Evolutionary conservation across 1,140 invertebrate species (phyloP).

Genomic region (Ectropis grisescens): DNA sequence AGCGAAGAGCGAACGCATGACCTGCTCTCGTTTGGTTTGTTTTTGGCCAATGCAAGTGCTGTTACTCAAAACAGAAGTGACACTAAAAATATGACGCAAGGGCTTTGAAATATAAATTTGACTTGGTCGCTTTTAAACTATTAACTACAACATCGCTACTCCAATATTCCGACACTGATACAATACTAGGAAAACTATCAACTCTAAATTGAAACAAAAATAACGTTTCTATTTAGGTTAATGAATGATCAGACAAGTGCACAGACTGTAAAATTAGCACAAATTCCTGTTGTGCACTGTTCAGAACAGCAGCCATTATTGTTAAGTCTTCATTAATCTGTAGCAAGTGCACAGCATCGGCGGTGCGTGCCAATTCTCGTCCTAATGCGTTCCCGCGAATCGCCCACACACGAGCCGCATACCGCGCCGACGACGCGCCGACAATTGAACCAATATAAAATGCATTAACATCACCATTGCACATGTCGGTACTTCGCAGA

Average conservation of each 20-base stretch:
- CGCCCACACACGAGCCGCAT: constrained; percentile 57
- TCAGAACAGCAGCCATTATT: too few species aligned
- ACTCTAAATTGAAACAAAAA: too few species aligned
- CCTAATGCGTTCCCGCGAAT: constrained; percentile 58
- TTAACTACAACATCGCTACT: too few species aligned
- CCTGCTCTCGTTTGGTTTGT: constrained; percentile 36
- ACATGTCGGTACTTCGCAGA: constrained; percentile 49
- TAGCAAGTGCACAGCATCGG: constrained; percentile 7
- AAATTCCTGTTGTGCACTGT: too few species aligned
- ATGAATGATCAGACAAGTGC: too few species aligned
- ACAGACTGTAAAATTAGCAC: too few species aligned
- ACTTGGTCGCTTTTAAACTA: too few species aligned
- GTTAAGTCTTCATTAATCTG: constrained; percentile 13
- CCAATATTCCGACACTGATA: too few species aligned
- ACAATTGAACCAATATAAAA: constrained; percentile 69
- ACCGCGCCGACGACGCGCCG: constrained; percentile 54
- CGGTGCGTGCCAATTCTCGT: constrained; percentile 42
- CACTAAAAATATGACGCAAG: too few species aligned
- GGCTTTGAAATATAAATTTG: too few species aligned
- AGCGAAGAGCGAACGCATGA: constrained; percentile 32
- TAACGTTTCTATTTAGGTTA: too few species aligned
- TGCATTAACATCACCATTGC: constrained; percentile 51
- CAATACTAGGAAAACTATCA: too few species aligned
- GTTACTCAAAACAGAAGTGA: constrained; percentile 2
- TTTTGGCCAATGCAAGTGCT: constrained; percentile 24